Conservation (phyloP, 2,797 vertebrate species). For the Microctenopoma lineatum region DNA sequence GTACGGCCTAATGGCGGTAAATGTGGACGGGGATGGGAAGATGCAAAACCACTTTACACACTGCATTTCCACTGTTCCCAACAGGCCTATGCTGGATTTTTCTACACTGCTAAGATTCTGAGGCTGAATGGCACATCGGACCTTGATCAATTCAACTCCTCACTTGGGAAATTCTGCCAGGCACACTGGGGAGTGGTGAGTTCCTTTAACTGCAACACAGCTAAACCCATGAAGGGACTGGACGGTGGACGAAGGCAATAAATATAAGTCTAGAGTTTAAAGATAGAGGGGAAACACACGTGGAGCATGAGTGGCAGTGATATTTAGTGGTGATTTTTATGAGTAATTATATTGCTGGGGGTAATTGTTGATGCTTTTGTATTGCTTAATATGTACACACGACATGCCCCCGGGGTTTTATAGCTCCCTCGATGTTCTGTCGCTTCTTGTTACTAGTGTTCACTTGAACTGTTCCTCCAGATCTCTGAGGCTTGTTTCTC, state of each 20-base stretch:
- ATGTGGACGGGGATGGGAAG: not conserved
- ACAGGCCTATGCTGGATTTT: conserved; percentile 95
- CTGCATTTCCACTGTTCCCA: conserved; percentile 17
- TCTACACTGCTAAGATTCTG: conserved; percentile 84
- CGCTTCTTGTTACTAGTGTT: not conserved
- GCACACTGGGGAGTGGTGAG: conserved; percentile 86
- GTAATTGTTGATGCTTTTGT: no score
- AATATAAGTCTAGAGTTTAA: no score
- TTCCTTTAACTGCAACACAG: not conserved
- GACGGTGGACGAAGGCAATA: no score
- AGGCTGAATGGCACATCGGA: conserved; percentile 81
- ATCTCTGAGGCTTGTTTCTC: conserved; percentile 10
- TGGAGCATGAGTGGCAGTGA: no score
- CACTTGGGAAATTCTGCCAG: conserved; percentile 84
- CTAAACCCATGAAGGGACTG: not conserved
- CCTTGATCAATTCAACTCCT: conserved; percentile 83
- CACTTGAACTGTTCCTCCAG: not conserved
- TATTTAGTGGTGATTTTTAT: no score
- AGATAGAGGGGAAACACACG: not conserved
- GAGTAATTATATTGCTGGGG: no score
- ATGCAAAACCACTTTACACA: not conserved
- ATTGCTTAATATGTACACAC: no score
- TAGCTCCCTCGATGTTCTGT: not conserved
- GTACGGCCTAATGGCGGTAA: conserved; percentile 68
- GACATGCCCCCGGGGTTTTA: no score